Evolutionary conservation across 64 coral and sea anemone genomes (phyloP).

Genomic region (Pocillopora verrucosa): DNA sequence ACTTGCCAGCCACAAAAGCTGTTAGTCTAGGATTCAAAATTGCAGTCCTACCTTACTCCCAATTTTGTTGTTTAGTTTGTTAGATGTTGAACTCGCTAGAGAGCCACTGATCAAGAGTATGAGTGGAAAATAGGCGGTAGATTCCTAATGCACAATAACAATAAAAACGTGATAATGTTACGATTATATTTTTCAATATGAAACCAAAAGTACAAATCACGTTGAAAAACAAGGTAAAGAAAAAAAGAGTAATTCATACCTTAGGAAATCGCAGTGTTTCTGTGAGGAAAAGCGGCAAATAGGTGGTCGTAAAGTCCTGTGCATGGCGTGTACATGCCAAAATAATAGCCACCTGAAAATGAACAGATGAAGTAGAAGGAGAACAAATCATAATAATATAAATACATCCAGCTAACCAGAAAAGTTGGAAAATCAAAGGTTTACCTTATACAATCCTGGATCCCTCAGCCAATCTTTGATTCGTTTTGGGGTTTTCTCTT

Average conservation of each 20-base stretch:
- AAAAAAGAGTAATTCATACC: background rate
- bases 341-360: background rate
- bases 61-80: background rate
- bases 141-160: background rate
- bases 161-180: background rate
- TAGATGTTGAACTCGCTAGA: background rate
- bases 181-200: too few species aligned
- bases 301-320: background rate
- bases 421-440: background rate
- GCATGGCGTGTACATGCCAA: conserved; percentile 4
- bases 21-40: too few species aligned
- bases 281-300: conserved; percentile 8
- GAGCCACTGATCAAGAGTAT: conserved; percentile 9
- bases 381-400: background rate
- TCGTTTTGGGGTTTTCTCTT: background rate
- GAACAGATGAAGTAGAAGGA: background rate
- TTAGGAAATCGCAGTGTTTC: background rate
- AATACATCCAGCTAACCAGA: too few species aligned
- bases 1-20: too few species aligned
- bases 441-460: background rate
- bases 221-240: too few species aligned
- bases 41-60: background rate
- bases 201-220: background rate
- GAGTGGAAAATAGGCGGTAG: conserved; percentile 10
- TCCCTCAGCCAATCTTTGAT: background rate